Evolutionary conservation across 2,113 vertebrate genomes (phyloP).

Genomic region (Macrotus californicus): DNA sequence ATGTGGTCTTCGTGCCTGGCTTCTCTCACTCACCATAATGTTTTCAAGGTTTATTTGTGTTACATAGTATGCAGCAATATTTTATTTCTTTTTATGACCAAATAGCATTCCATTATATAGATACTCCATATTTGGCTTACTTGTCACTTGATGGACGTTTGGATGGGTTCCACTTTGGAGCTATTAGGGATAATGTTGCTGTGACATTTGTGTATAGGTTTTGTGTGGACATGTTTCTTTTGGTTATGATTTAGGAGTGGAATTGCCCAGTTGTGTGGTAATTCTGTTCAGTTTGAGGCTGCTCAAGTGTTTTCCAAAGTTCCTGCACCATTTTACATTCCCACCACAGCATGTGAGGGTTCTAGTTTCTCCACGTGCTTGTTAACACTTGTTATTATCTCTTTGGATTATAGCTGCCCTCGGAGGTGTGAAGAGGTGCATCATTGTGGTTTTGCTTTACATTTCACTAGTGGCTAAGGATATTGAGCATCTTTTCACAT

Average conservation of each 20-base stretch:
- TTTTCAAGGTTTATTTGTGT: not conserved
- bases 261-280: not conserved
- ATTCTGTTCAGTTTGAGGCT: not conserved
- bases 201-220: not conserved
- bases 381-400: not conserved
- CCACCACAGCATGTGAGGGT: not conserved
- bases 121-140: not conserved
- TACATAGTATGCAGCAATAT: not conserved
- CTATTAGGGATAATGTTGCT: not conserved
- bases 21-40: not conserved
- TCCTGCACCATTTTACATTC: not conserved
- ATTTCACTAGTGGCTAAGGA: not conserved
- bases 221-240: not conserved
- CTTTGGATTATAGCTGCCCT: not conserved
- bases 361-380: not conserved
- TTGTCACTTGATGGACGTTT: not conserved
- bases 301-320: not conserved
- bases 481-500: not conserved
- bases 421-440: not conserved
- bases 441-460: constrained; percentile 16
- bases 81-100: not conserved
- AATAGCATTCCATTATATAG: not conserved
- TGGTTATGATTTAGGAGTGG: not conserved
- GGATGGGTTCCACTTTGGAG: not conserved
- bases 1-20: not conserved